Conservation (phyloP, 2,113 vertebrate species). For the Oryzias javanicus region DNA sequence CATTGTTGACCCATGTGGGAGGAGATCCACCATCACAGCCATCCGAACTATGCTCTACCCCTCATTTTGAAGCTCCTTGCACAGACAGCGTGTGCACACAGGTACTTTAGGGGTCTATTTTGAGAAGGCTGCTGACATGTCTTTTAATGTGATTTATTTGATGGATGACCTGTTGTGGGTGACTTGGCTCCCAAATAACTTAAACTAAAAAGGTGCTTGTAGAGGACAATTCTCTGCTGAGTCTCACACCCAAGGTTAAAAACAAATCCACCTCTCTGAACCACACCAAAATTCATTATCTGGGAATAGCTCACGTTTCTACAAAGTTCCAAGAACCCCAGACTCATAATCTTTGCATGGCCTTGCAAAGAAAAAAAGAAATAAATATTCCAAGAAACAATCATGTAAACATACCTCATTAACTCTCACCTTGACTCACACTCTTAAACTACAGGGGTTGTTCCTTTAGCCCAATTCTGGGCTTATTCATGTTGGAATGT, state of each 20-base stretch:
- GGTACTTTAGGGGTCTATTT: constrained; percentile 71
- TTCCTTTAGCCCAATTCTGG: too few relatives aligned
- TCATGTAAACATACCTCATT: too few relatives aligned
- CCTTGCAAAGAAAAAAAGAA: not conserved
- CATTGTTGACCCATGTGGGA: constrained; percentile 2
- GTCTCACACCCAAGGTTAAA: not conserved
- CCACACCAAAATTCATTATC: not conserved
- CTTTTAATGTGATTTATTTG: constrained; percentile 73
- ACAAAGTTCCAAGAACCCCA: not conserved
- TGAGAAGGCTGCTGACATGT: constrained; percentile 63
- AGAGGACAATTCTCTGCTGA: not conserved
- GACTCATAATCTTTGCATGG: not conserved
- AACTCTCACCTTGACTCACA: too few relatives aligned
- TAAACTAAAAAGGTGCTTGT: constrained; percentile 21
- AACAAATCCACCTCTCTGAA: too few relatives aligned
- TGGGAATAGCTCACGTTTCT: not conserved
- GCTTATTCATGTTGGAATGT: too few relatives aligned
- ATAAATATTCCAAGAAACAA: not conserved
- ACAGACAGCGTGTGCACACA: constrained; percentile 58
- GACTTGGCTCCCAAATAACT: constrained; percentile 70
- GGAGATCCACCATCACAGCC: constrained; percentile 19
- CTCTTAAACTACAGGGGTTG: too few relatives aligned
- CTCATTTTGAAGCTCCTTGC: constrained; percentile 58
- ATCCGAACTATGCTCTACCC: constrained; percentile 35
- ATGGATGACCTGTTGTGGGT: constrained; percentile 49